Conservation (phyloP, 2,888 invertebrate species). For the Heliconius erato region DNA sequence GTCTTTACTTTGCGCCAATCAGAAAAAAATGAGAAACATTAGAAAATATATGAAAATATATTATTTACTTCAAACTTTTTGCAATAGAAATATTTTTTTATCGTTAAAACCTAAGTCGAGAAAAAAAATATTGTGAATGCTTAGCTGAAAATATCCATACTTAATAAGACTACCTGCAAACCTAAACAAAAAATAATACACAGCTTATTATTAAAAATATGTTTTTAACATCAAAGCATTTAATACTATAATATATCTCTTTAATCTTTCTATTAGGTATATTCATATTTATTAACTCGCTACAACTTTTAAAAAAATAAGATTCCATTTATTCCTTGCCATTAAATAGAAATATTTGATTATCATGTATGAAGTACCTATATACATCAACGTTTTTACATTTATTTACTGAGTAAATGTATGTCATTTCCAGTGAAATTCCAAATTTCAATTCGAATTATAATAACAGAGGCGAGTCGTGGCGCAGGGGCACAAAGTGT, state of each 20-base stretch:
- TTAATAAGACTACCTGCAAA: neutral
- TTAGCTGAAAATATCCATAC: neutral
- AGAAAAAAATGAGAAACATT: neutral
- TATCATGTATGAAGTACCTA: neutral
- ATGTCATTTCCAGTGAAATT: neutral
- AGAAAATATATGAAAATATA: neutral
- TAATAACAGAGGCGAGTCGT: no score
- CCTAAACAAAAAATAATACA: neutral
- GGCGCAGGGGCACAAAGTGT: no score
- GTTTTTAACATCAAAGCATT: neutral
- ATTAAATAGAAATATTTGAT: neutral
- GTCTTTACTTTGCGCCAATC: neutral
- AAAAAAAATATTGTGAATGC: no score
- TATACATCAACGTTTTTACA: neutral
- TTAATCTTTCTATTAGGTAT: neutral
- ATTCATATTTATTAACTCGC: neutral
- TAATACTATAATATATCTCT: neutral
- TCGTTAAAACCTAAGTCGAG: no score
- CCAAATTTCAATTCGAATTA: no score
- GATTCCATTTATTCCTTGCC: neutral
- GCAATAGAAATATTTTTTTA: no score
- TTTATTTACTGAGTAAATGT: neutral
- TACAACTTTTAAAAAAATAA: neutral
- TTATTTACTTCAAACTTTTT: no score
- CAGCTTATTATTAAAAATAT: neutral